Conservation (phyloP, 2,113 vertebrate species). For the Mesembrinibis cayennensis region DNA sequence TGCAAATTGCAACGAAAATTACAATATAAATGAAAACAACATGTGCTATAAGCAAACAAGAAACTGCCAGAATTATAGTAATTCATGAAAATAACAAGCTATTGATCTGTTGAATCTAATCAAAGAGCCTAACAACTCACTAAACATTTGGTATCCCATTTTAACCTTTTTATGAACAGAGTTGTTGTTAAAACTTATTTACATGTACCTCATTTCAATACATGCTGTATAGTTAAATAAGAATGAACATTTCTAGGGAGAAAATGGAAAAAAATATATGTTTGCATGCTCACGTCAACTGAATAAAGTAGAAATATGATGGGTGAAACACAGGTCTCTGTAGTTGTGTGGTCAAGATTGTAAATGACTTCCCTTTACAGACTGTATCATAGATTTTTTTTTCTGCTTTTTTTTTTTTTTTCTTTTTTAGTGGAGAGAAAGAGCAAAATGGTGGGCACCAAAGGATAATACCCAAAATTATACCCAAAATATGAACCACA, state of each 20-base stretch:
- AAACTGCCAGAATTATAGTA: constrained; percentile 32
- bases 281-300: not conserved
- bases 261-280: not conserved
- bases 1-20: constrained; percentile 12
- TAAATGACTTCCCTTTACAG: not conserved
- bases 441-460: not conserved
- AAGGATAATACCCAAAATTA: not conserved
- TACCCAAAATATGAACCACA: not conserved
- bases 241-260: not conserved
- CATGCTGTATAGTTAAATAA: not conserved
- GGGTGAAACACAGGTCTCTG: not conserved
- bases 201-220: not conserved
- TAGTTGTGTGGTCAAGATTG: not conserved
- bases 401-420: too few species aligned
- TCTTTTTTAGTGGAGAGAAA: not conserved
- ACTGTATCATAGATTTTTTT: not conserved
- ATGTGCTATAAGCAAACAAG: constrained; percentile 11
- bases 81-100: constrained; percentile 44
- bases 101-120: constrained; percentile 36
- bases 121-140: constrained; percentile 22
- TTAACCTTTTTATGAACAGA: constrained; percentile 23
- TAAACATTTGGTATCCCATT: not conserved
- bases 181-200: not conserved
- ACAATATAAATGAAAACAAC: constrained; percentile 44
- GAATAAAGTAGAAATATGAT: not conserved